Percentiles rank a stretch among this genome's conserved stretches.
Conservation (phyloP, 2,113 vertebrate genomes). For the Stomatorhinus ivindoensis region DNA sequence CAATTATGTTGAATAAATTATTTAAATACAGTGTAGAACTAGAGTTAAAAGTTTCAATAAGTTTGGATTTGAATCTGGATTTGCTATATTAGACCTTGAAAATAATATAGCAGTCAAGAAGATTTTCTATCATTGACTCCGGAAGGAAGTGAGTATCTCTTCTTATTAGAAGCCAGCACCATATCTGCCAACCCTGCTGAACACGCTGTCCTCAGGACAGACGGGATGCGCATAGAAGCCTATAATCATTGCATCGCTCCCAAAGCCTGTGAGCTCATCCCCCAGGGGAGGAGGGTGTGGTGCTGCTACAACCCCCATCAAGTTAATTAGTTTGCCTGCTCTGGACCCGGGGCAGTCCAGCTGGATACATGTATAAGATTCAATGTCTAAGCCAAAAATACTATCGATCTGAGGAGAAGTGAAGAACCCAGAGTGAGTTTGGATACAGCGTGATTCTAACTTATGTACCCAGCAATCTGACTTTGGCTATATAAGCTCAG, state of each 20-base stretch:
- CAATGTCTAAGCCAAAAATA: neutral
- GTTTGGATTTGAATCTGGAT: neutral
- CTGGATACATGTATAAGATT: neutral
- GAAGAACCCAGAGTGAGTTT: neutral
- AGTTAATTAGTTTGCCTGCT: neutral
- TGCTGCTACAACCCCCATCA: neutral
- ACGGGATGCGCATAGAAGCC: neutral
- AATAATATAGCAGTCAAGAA: neutral
- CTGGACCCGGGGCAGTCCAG: neutral
- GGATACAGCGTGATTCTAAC: neutral
- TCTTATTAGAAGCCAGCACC: neutral
- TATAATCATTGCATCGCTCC: neutral
- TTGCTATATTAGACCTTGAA: neutral
- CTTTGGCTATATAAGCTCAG: neutral
- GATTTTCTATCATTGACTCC: neutral
- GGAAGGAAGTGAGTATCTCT: neutral
- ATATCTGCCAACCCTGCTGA: neutral
- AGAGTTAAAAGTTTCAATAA: neutral
- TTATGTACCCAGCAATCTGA: neutral
- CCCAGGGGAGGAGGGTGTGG: neutral
- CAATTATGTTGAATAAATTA: neutral
- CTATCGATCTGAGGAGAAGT: neutral
- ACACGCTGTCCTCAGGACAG: neutral
- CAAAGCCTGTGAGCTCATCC: slow-evolving; percentile 13
- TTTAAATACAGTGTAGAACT: neutral